Conservation (phyloP, 1,140 invertebrate species). For the Chironomus tepperi region DNA sequence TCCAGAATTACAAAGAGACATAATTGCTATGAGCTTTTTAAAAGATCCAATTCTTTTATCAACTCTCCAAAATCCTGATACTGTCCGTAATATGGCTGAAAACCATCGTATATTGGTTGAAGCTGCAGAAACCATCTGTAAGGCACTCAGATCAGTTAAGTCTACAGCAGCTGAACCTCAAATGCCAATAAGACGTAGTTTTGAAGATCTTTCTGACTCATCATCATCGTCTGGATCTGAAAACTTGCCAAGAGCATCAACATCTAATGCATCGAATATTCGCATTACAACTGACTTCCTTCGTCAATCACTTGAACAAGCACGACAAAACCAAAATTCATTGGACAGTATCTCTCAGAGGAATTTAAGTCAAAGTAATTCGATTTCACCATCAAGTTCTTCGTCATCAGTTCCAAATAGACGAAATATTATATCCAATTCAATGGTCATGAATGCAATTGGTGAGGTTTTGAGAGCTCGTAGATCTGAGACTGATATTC, state of each 20-base stretch:
- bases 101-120: background rate
- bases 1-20: conserved; percentile 2
- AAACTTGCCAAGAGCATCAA: background rate
- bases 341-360: background rate
- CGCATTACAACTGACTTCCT: background rate
- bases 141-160: background rate
- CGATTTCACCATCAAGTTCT: background rate
- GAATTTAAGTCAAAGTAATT: background rate
- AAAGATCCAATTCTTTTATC: background rate
- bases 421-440: background rate
- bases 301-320: background rate
- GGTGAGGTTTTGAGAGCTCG: background rate
- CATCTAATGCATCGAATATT: background rate
- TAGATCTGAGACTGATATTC: background rate
- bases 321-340: background rate
- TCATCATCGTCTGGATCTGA: background rate
- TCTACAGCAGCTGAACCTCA: background rate
- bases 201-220: background rate
- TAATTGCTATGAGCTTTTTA: background rate
- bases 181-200: background rate
- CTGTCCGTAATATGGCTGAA: background rate
- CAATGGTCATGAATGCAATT: conserved; percentile 18
- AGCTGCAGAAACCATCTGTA: background rate
- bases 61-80: conserved; percentile 15
- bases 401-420: background rate